Base-by-base conservation (phyloP, 2,797 vertebrate genomes). In the Darevskia nairensis region DNA sequence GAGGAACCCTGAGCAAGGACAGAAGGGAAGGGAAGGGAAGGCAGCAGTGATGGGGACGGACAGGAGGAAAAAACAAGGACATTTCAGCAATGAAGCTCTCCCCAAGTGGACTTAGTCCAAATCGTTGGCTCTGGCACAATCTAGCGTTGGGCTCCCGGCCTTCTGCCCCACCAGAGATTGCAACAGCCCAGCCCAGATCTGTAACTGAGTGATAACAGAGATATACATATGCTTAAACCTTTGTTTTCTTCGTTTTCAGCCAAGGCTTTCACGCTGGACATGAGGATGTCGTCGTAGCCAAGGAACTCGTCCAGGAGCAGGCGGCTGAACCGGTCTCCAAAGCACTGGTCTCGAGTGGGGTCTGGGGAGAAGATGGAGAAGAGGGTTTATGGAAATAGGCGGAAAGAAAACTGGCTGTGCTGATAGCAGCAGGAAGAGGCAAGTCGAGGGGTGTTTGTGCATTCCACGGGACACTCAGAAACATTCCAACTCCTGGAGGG, bases 191-290 rank as follows among this genome's bases (percentile, higher is more conserved):
- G 50, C 13, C 50, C 50, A 55, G 50, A 55, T 55, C 50, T 55
- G 50, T 15, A 55, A 55, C 50, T 55, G 50, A 55, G 50, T 15
- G 13, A 55, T 13, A 15, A 55, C 50, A 55, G 50, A 55, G 11
- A 61, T 61, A 61, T 61, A 61, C 8, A 32, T 7, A 8, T 21
- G 0, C n/a, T 39, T 72, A 87, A 17, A 99, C 99, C 99, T 97
- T 99, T 99, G 95, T 99, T 99, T 89, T 99, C 98, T 91, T 99
- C 98, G 0, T 98, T 99, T 95, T 99, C 99, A 0, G 99, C 99
- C 13, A 99, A 96, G 23, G 99, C 99, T 94, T 99, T 99, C 86
- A 99, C 99, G 0, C 99, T 99, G 17, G 98, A 99, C 99, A 99
- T 99, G 87, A 99, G 97, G 90, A 99, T 98, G 96, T 99, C 99